Base-by-base conservation (phyloP, 1,140 invertebrate species). In the Battus philenor region DNA sequence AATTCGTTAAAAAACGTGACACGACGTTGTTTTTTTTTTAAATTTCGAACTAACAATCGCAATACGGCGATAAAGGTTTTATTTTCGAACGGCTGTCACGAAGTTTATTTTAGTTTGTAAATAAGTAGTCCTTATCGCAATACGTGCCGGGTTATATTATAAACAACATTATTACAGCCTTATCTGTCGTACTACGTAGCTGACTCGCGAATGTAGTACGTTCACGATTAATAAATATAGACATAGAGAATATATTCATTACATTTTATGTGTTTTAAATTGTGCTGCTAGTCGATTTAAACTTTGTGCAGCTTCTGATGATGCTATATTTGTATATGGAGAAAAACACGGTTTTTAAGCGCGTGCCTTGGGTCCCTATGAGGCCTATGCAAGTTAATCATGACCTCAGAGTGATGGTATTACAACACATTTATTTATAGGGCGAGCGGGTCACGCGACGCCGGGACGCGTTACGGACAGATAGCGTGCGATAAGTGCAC, bases 31-130 rank as follows among this genome's bases (percentile, higher is more conserved):
- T 36, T 36, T 9, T 36, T 36, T 36, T 36, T 36, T 9, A 10
- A 10, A 20, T 36, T 18, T 8, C 20, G 9, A 20, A 36, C 33
- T 4, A 5, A 6, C 33, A 20, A 11, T 36, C 33, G 33, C 33
- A 22, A 36, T 5, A 20, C 17, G 7, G 4, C 20, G 33, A 36
- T 36, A 36, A 36, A 10, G n/a, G n/a, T n/a, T n/a, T n/a, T n/a
- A 36, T 34, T 32, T 36, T 18, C 17, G 33, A 36, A 36, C 33
- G 20, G 20, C 20, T 18, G 15, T 10, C 33, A 36, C 33, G 33
- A 20, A 10, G n/a, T 17, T 18, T 17, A 36, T 18, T 22, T 36
- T 5, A 36, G 9, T 36, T 12, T 15, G 33, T 36, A 22, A 36
- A 36, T 36, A 36, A 11, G 16, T 36, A 15, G 15, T 7, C 4